These are phyloP conservation scores for Metellina segmentata DNA, from an alignment of 2,888 invertebrate genomes.

Conservation along the genomic window DNA sequence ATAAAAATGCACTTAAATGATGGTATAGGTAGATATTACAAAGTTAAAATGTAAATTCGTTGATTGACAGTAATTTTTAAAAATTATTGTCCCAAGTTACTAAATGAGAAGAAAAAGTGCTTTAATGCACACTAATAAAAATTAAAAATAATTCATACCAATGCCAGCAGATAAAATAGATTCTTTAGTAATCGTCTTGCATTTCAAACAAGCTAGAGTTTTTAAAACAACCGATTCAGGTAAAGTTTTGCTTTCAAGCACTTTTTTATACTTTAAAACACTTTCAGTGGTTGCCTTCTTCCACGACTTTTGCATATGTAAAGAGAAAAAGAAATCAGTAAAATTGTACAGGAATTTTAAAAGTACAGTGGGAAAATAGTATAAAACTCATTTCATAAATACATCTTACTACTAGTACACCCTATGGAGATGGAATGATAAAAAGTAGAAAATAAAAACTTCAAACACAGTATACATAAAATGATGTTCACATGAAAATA, in stretches of 20 bases:
- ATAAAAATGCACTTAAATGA: too few species aligned
- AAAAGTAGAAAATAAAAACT: too few species aligned
- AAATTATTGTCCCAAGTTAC: too few species aligned
- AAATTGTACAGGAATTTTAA: neutral
- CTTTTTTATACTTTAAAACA: conserved; percentile 27
- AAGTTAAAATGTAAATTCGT: too few species aligned
- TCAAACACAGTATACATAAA: too few species aligned
- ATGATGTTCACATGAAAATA: too few species aligned
- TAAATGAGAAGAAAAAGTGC: too few species aligned
- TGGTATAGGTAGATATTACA: too few species aligned
- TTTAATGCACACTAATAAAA: too few species aligned
- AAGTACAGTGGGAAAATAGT: neutral
- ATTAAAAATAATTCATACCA: conserved; percentile 8
- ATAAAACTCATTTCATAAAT: neutral
- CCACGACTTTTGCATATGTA: conserved; percentile 6
- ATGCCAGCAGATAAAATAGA: conserved; percentile 15
- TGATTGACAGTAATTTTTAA: too few species aligned
- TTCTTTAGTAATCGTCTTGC: conserved; percentile 43
- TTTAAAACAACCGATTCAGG: conserved; percentile 12
- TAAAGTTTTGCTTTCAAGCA: conserved; percentile 27
- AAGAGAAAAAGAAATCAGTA: neutral
- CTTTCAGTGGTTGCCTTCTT: conserved; percentile 27
- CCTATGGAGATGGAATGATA: too few species aligned
- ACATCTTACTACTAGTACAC: too few species aligned
- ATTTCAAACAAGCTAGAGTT: conserved; percentile 19